Base-by-base conservation (phyloP, 2,888 invertebrate species). In the Mimachlamys varia region DNA sequence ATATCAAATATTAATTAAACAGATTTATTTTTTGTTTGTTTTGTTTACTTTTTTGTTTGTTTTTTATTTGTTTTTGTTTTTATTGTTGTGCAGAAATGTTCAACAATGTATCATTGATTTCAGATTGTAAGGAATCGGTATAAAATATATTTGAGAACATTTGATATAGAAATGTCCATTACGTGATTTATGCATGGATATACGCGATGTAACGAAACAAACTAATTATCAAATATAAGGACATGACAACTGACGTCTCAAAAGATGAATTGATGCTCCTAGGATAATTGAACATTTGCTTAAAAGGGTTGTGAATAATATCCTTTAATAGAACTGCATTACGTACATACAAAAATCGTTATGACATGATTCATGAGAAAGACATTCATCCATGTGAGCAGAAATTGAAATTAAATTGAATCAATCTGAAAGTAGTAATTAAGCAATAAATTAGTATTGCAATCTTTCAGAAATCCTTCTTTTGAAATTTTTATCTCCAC, bases 381-480 rank as follows among this genome's bases (percentile, higher is more conserved):
- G 58, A 58, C 19, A 76, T 33, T 76, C 76, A 76, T 76, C 27
- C 33, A 33, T 76, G 33, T 33, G 76, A 76, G 22, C 33, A 22
- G 13, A 33, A 76, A 76, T 76, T 76, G 76, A 76, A 76, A 76
- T 33, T 33, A 76, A 76, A 76, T 76, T 76, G 76, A 76, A 76
- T 76, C 19, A 76, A 33, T 76, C 76, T 12, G 33, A 76, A 33
- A 76, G 76, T 76, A 76, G 76, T 33, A 76, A 76, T 76, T 76
- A 76, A 27, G 76, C 33, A 33, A 76, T 76, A 76, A 76, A 33
- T 76, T 76, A 76, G 76, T 76, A 33, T 27, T 27, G 76, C 76
- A 33, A 76, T 76, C 76, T 76, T 76, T 76, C 76, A 33, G 76
- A 76, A 76, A 76, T 76, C 76, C 76, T 76, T 76, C 76, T 76